Evolutionary conservation across 2,888 invertebrate genomes (phyloP).

Genomic region (Cenopis cana): DNA sequence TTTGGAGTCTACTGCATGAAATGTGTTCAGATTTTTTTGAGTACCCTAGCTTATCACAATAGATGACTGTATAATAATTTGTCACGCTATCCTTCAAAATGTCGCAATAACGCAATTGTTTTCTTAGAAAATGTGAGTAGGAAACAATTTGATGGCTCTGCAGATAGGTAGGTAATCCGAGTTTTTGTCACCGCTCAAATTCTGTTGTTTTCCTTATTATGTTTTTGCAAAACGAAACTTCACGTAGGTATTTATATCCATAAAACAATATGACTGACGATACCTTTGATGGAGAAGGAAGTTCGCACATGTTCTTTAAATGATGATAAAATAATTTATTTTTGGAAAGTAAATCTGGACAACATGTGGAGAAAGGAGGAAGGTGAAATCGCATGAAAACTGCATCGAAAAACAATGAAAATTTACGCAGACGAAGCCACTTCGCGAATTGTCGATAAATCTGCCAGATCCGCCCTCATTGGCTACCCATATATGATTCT

Average conservation of each 20-base stretch:
- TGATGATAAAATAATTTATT: not conserved
- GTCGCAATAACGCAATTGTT: conserved; percentile 27
- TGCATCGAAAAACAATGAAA: not conserved
- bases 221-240: not conserved
- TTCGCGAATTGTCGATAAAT: not conserved
- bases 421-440: not conserved
- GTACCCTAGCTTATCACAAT: not conserved
- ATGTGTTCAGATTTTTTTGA: not conserved
- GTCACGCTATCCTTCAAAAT: conserved; percentile 19
- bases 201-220: conserved; percentile 6
- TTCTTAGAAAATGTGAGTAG: conserved; percentile 19
- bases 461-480: not conserved
- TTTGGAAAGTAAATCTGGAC: not conserved
- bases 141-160: not conserved
- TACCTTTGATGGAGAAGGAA: too few relatives aligned
- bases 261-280: not conserved
- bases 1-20: not conserved
- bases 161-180: not conserved
- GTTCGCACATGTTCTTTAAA: not conserved
- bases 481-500: conserved; percentile 13
- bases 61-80: conserved; percentile 6
- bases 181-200: conserved; percentile 2
- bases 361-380: too few relatives aligned
- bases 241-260: not conserved
- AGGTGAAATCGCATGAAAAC: not conserved